Conservation (phyloP, 1,140 invertebrate genomes). For the Sycophaga agraensis region DNA sequence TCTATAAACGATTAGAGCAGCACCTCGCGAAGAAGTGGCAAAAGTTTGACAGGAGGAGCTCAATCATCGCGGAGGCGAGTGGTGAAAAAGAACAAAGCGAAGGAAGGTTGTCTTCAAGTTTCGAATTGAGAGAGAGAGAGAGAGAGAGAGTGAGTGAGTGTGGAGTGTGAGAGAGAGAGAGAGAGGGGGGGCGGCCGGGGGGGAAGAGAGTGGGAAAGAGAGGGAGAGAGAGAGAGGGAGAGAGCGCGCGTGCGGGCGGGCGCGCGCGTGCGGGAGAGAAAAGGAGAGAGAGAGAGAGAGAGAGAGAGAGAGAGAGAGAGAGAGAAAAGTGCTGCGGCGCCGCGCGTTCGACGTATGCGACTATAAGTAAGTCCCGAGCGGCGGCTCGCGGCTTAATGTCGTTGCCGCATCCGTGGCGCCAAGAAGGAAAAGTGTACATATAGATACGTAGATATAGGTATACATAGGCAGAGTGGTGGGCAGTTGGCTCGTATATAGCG, state of each 20-base stretch:
- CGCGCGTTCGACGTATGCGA: slow-evolving; percentile 27
- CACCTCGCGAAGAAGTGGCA: too few relatives aligned
- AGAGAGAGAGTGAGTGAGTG: neutral
- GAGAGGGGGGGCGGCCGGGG: neutral
- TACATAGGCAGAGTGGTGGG: slow-evolving; percentile 23
- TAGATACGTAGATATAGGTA: slow-evolving; percentile 24
- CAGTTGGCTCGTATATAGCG: slow-evolving; percentile 32
- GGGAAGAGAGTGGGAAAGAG: neutral
- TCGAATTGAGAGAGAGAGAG: neutral
- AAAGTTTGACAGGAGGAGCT: too few relatives aligned
- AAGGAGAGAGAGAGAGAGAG: neutral
- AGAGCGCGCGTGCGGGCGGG: too few relatives aligned
- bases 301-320: neutral
- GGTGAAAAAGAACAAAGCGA: too few relatives aligned
- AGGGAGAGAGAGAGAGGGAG: neutral
- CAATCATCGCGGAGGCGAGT: too few relatives aligned
- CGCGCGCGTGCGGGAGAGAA: neutral
- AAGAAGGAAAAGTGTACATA: slow-evolving; percentile 45
- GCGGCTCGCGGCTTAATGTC: slow-evolving; percentile 53
- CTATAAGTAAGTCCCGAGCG: slow-evolving; percentile 55
- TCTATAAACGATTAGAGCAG: too few relatives aligned
- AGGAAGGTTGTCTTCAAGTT: too few relatives aligned
- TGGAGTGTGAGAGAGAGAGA: slow-evolving; percentile 2
- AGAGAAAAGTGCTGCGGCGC: slow-evolving; percentile 43
- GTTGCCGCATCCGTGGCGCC: slow-evolving; percentile 54